Evolutionary conservation across 2,888 invertebrate species (phyloP).

Genomic region (Dilophus febrilis): DNA sequence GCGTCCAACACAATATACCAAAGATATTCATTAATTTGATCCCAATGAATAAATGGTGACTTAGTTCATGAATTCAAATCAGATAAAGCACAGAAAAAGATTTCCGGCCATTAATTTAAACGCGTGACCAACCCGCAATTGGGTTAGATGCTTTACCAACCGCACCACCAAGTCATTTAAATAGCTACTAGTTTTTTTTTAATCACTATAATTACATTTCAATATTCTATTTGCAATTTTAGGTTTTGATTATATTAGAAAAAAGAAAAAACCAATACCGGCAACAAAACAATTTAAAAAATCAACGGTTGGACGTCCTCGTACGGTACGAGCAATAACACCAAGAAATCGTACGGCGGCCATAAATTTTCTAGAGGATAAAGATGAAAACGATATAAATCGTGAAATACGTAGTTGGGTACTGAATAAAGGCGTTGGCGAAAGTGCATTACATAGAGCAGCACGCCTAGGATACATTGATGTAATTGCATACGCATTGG

Average conservation of each 20-base stretch:
- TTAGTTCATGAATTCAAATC: too few relatives aligned
- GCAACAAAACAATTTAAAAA: constrained; percentile 25
- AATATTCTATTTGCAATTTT: too few relatives aligned
- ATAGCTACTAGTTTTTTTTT: too few relatives aligned
- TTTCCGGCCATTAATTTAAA: too few relatives aligned
- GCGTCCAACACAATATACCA: too few relatives aligned
- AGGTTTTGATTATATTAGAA: constrained; percentile 77
- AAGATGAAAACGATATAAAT: constrained; percentile 47
- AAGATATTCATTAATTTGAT: too few relatives aligned
- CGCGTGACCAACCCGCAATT: too few relatives aligned
- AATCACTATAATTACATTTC: too few relatives aligned
- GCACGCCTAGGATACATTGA: constrained; percentile 80
- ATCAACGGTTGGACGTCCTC: constrained; percentile 27
- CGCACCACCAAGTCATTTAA: too few relatives aligned
- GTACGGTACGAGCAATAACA: constrained; percentile 6
- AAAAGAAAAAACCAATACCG: constrained; percentile 60
- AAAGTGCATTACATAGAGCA: constrained; percentile 81
- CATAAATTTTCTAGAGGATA: constrained; percentile 9
- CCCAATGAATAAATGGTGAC: too few relatives aligned
- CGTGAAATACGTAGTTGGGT: constrained; percentile 82
- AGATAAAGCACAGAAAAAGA: too few relatives aligned
- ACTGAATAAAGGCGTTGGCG: constrained; percentile 85
- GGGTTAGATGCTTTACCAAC: too few relatives aligned
- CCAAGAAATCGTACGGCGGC: constrained; percentile 7
- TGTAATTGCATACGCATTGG: constrained; percentile 77